phyloP scores from a whole-genome alignment of 2,888 invertebrate species.

The Fissipunctia ypsillon region DNA sequence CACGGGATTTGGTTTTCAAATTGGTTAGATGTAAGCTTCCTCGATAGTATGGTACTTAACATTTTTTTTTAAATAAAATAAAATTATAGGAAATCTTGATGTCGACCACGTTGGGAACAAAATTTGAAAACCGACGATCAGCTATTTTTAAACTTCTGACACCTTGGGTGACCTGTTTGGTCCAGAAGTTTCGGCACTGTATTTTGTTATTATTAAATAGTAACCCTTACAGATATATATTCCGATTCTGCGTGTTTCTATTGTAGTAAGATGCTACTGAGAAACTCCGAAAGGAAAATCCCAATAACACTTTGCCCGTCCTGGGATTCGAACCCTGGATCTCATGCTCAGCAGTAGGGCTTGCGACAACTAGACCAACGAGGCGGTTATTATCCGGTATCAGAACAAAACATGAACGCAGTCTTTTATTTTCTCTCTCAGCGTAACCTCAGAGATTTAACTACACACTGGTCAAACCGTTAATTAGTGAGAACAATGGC shows the following conservation, averaged over 20 bases:
- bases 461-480: not conserved
- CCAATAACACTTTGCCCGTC: not conserved
- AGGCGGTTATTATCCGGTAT: not conserved
- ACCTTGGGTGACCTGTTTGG: not conserved
- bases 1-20: no score
- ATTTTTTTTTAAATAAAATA: no score
- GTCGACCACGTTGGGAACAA: not conserved
- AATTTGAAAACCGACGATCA: not conserved
- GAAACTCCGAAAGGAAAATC: not conserved
- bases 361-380: not conserved
- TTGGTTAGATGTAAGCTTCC: no score
- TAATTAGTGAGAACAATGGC: constrained; percentile 45
- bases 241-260: not conserved
- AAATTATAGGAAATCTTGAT: not conserved
- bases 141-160: not conserved
- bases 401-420: constrained; percentile 25
- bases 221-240: not conserved
- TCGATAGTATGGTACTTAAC: no score
- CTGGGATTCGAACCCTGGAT: not conserved
- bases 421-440: constrained; percentile 1
- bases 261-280: not conserved
- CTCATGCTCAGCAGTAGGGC: not conserved
- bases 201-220: not conserved
- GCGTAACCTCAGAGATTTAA: not conserved
- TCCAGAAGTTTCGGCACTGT: not conserved